These are phyloP conservation scores for Hepsetus odoe DNA, from an alignment of 2,113 vertebrate genomes.

Conservation along the genomic window DNA sequence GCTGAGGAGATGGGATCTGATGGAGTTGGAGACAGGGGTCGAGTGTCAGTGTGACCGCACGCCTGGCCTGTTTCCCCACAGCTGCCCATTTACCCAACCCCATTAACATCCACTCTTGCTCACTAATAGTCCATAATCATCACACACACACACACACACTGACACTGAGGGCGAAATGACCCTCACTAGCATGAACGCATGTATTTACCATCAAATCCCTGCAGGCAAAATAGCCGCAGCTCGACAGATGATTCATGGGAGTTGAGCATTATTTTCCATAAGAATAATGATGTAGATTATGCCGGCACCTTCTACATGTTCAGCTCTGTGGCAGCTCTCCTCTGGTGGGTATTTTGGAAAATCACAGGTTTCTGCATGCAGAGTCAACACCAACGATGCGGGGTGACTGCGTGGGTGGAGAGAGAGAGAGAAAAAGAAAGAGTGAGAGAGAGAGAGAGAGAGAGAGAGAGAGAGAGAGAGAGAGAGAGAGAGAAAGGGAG, in stretches of 20 bases:
- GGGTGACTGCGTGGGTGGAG: slow-evolving; percentile 73
- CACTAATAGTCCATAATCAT: slow-evolving; percentile 32
- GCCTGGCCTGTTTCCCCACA: slow-evolving; percentile 1
- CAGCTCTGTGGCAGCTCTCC: slow-evolving; percentile 22
- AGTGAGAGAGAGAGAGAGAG: slow-evolving; percentile 56
- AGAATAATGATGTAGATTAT: neutral
- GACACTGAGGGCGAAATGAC: neutral
- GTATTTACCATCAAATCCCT: neutral
- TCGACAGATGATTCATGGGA: slow-evolving; percentile 28
- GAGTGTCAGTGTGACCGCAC: slow-evolving; percentile 53
- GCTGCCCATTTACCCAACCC: slow-evolving; percentile 30
- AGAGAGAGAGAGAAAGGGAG: slow-evolving; percentile 43
- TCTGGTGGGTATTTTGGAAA: slow-evolving; percentile 62
- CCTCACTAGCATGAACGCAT: neutral
- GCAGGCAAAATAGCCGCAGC: slow-evolving; percentile 14
- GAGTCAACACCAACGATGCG: slow-evolving; percentile 67
- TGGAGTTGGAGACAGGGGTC: slow-evolving; percentile 55
- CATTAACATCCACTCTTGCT: slow-evolving; percentile 33
- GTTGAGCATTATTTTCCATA: slow-evolving; percentile 1
- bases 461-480: slow-evolving; percentile 55
- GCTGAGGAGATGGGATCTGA: slow-evolving; percentile 40
- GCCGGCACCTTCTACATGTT: slow-evolving; percentile 54
- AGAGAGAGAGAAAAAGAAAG: slow-evolving; percentile 42
- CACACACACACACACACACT: neutral
- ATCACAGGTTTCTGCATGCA: slow-evolving; percentile 70